Conservation (phyloP, 2,888 invertebrate genomes). For the Agriopis marginaria region DNA sequence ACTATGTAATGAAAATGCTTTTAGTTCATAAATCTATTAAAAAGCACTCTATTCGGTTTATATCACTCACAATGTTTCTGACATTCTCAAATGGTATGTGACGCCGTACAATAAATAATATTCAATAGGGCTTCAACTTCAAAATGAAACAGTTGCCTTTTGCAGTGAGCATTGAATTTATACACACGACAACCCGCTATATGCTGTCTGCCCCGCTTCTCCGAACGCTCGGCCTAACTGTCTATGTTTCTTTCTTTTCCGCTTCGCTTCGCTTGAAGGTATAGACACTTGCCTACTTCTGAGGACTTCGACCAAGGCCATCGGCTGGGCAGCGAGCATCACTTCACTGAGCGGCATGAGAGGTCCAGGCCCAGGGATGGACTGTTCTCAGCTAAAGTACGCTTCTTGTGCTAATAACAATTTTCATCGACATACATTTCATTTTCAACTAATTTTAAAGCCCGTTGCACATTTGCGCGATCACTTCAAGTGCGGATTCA, state of each 20-base stretch:
- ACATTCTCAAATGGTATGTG: no score
- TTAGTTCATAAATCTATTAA: no score
- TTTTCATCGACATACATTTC: slow-evolving; percentile 31
- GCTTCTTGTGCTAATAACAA: slow-evolving; percentile 64
- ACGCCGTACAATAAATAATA: not conserved
- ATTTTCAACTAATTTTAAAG: slow-evolving; percentile 2
- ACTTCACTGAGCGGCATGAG: slow-evolving; percentile 91
- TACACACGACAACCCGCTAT: not conserved
- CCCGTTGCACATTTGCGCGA: not conserved
- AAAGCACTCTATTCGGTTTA: no score
- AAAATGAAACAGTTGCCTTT: not conserved
- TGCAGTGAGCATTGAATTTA: not conserved
- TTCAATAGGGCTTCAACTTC: not conserved
- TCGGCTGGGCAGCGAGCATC: slow-evolving; percentile 89
- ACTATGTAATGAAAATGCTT: no score
- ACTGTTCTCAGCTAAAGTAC: slow-evolving; percentile 91
- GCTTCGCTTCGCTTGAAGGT: slow-evolving; percentile 87
- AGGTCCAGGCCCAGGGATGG: slow-evolving; percentile 88
- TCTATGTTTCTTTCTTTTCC: slow-evolving; percentile 72
- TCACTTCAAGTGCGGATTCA: not conserved
- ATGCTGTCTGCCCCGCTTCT: slow-evolving; percentile 13
- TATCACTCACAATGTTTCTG: no score
- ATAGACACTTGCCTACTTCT: slow-evolving; percentile 89
- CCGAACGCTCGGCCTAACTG: slow-evolving; percentile 36
- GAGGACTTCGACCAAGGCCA: slow-evolving; percentile 91